Conservation (phyloP, 2,888 invertebrate species). For the Platypus cylindrus region DNA sequence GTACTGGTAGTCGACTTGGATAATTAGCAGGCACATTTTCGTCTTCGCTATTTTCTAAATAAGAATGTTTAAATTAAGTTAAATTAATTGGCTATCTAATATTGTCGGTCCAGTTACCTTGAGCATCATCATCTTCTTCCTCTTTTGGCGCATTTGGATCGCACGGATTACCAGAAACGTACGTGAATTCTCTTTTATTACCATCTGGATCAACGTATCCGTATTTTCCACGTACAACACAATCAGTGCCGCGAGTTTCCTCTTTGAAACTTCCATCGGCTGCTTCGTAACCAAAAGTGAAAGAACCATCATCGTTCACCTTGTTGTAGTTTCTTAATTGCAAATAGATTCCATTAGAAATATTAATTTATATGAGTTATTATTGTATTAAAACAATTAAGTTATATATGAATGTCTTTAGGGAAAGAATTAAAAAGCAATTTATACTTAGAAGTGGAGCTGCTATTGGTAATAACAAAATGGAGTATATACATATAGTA, state of each 20-base stretch:
- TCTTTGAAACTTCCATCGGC: conserved; percentile 80
- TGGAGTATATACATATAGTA: too few species aligned
- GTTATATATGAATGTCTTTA: too few species aligned
- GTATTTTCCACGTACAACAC: conserved; percentile 76
- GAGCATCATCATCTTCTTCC: conserved; percentile 36
- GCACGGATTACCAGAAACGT: conserved; percentile 76
- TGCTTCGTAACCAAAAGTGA: conserved; percentile 74
- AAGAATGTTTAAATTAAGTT: not conserved
- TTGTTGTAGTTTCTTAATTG: conserved; percentile 71
- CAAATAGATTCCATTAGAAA: too few species aligned
- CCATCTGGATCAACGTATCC: conserved; percentile 80
- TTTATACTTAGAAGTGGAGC: too few species aligned
- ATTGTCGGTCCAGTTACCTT: too few species aligned
- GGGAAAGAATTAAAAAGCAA: too few species aligned
- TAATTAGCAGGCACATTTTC: conserved; percentile 55
- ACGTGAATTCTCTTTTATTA: conserved; percentile 74
- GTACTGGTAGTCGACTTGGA: conserved; percentile 43
- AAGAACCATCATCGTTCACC: conserved; percentile 71
- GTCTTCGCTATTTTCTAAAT: conserved; percentile 35
- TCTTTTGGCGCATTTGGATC: conserved; percentile 70
- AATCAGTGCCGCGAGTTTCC: conserved; percentile 73
- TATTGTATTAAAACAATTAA: too few species aligned
- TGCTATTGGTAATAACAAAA: too few species aligned
- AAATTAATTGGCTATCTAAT: too few species aligned
- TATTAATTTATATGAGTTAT: too few species aligned